Evolutionary conservation across 2,113 vertebrate genomes (phyloP).

Genomic region (Triplophysa siluroides): DNA sequence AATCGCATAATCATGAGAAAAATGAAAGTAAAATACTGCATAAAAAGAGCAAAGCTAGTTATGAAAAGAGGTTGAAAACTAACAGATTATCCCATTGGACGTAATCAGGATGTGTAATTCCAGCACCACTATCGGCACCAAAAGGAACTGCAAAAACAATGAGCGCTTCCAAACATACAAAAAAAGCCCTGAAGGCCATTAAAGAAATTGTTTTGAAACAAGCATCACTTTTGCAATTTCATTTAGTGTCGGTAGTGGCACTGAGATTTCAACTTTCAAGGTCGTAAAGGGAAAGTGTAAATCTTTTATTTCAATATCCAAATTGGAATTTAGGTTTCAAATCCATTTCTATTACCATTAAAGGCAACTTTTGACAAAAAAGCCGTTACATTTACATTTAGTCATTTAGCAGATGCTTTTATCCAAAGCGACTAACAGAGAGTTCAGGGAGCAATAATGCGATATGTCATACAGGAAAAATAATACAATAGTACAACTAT

Average conservation of each 20-base stretch:
- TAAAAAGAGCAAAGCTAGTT: not conserved
- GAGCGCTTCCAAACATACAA: not conserved
- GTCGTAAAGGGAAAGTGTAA: no score
- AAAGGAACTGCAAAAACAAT: not conserved
- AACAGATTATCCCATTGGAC: not conserved
- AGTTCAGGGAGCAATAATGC: no score
- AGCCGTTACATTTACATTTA: no score
- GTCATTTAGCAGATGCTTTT: no score
- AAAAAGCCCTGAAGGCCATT: not conserved
- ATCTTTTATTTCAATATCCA: no score
- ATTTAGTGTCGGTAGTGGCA: not conserved
- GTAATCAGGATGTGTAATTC: not conserved
- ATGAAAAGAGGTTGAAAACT: not conserved
- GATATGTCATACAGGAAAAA: no score
- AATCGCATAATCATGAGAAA: not conserved
- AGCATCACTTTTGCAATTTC: not conserved
- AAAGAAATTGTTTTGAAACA: not conserved
- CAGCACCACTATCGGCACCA: not conserved
- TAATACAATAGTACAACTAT: no score
- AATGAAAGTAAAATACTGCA: not conserved
- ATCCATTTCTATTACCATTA: no score
- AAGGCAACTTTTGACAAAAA: no score
- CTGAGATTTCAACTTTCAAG: not conserved
- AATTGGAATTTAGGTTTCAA: no score
- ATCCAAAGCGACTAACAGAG: no score